Evolutionary conservation across 2,888 invertebrate species (phyloP), one percentile per base, ranked within the genome.

Genomic region (Sphaerophoria taeniata): DNA sequence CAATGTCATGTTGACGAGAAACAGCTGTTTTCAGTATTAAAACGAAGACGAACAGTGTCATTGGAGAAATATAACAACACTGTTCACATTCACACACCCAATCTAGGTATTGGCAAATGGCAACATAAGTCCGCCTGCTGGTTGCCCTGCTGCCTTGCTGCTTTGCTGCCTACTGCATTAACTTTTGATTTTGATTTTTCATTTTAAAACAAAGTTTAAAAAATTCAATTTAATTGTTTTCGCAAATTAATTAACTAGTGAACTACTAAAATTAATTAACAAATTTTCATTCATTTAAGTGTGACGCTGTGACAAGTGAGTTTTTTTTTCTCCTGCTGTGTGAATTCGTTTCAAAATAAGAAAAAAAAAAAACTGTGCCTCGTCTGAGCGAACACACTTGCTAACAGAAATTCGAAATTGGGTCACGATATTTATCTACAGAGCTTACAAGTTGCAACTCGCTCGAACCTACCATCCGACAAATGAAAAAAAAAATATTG

Each of bases 371-470:
- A 53, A 69, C 75, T 79, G 70, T 78, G 74, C 71, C 79, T 55
- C 73, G 71, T 74, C 80, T 74, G 55, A 84, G 67, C 72, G 78
- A 83, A 76, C 70, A 72, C 76, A 72, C 76, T 83, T 31, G 69
- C 70, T 88, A 24, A 24, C 88, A 89, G 88, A 89, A 89, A 89
- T 88, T 89, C 80, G 78, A 88, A 88, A 88, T 88, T 88, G 88
- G 88, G 88, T 88, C 88, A 88, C 85, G 76, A 85, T 81, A 81
- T 85, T 81, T 85, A 81, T 85, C 81, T 81, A 81, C 76, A 81
- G 24, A 24, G 78, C 86, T 83, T 74, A 81, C 76, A 81, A 76
- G 84, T 83, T 76, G 81, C 87, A 67, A 67, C 53, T 67, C 67
- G 53, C 67, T 83, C 78, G 83, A 87, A 83, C 80, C 70, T 74